Percentiles rank a stretch among this genome's conserved stretches.
These are phyloP conservation scores for Netelia inedita DNA, from an alignment of 2,888 invertebrate genomes.

Conservation along the genomic window DNA sequence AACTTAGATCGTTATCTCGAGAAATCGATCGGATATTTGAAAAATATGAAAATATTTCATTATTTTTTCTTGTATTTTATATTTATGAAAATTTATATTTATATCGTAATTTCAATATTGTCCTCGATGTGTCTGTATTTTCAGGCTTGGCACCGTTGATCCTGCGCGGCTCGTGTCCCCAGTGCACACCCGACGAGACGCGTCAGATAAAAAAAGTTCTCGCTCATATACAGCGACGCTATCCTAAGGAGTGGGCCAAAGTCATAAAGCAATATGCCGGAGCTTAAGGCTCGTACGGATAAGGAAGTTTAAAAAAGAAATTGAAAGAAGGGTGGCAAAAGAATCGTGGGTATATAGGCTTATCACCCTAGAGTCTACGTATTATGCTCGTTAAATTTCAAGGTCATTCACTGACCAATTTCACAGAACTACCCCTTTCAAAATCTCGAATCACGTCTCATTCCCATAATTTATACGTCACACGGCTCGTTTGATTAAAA, in stretches of 20 bases:
- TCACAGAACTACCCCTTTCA: too few species aligned
- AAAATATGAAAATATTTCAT: too few species aligned
- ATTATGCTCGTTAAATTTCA: too few species aligned
- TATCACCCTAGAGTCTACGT: too few species aligned
- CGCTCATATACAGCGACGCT: conserved; percentile 91
- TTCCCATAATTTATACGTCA: too few species aligned
- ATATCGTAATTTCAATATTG: not conserved
- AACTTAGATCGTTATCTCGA: not conserved
- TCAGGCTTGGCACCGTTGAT: conserved; percentile 91
- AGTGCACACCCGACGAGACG: conserved; percentile 89
- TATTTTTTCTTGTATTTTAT: too few species aligned
- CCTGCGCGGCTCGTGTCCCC: conserved; percentile 90
- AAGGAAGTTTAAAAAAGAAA: not conserved
- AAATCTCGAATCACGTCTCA: too few species aligned
- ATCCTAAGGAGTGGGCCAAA: conserved; percentile 92
- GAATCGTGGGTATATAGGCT: not conserved
- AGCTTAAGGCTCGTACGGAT: conserved; percentile 48
- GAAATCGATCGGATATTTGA: too few species aligned
- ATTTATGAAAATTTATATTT: too few species aligned
- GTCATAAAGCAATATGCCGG: conserved; percentile 90
- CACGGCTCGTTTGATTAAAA: too few species aligned
- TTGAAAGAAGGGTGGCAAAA: not conserved
- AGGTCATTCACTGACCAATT: too few species aligned
- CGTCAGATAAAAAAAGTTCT: conserved; percentile 91
- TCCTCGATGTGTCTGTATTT: conserved; percentile 76